Evolutionary conservation across 1,140 invertebrate species (phyloP).

Genomic region (Coelopa frigida): DNA sequence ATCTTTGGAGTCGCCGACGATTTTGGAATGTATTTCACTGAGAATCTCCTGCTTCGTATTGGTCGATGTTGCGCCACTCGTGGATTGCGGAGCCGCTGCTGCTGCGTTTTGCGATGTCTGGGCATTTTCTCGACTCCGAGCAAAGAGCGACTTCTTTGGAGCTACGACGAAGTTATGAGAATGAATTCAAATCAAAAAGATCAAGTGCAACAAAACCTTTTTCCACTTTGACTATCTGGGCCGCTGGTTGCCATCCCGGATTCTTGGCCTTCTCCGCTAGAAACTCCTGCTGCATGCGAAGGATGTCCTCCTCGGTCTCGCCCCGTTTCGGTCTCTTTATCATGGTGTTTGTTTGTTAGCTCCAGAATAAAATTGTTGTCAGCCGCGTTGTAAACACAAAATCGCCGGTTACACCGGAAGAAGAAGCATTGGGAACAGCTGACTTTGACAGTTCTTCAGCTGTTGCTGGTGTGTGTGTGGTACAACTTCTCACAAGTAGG

Average conservation of each 20-base stretch:
- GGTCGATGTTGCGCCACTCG: not conserved
- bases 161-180: conserved; percentile 12
- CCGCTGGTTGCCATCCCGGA: conserved; percentile 49
- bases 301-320: conserved; percentile 61
- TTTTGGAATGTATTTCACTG: conserved; percentile 38
- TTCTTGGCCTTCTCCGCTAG: conserved; percentile 48
- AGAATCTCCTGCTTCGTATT: conserved; percentile 14
- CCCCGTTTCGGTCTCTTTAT: conserved; percentile 54
- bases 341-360: conserved; percentile 45
- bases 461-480: no score
- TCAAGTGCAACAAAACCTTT: conserved; percentile 25
- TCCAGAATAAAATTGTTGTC: no score
- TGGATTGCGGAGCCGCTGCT: not conserved
- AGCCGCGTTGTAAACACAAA: no score
- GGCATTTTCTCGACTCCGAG: conserved; percentile 20
- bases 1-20: conserved; percentile 27
- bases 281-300: conserved; percentile 63
- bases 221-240: conserved; percentile 51
- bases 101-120: conserved; percentile 29
- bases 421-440: no score
- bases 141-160: conserved; percentile 33
- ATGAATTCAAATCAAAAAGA: no score
- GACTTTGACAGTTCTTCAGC: no score
- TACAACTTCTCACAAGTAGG: no score
- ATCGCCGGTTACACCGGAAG: no score